A percentile compares a stretch with the other conserved stretches of the same genome.
Conservation (phyloP, 2,888 invertebrate genomes). For the Notocelia uddmanniana region DNA sequence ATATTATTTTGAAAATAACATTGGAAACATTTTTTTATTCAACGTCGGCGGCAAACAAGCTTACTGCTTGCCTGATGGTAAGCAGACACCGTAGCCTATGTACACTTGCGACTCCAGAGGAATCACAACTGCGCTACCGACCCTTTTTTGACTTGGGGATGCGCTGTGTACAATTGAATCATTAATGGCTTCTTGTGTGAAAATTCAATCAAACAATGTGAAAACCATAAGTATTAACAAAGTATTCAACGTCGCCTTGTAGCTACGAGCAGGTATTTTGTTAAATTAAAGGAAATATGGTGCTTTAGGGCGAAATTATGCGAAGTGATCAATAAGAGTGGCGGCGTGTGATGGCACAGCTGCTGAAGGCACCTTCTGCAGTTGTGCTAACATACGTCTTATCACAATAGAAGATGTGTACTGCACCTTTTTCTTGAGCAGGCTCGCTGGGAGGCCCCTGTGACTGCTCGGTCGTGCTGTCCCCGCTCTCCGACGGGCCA, state of each 20-base stretch:
- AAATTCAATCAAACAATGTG: neutral
- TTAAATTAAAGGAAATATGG: neutral
- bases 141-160: too few species aligned
- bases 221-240: conserved; percentile 10
- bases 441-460: conserved; percentile 78
- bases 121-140: too few species aligned
- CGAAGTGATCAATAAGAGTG: neutral
- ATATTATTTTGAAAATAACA: too few species aligned
- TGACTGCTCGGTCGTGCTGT: conserved; percentile 81
- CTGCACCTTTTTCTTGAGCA: conserved; percentile 80
- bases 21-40: too few species aligned
- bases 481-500: conserved; percentile 83
- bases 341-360: conserved; percentile 23
- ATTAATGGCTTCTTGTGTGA: neutral
- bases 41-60: too few species aligned
- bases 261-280: too few species aligned
- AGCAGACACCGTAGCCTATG: too few species aligned
- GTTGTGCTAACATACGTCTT: too few species aligned
- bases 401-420: too few species aligned
- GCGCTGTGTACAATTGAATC: neutral
- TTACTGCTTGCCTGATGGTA: too few species aligned
- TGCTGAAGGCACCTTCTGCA: too few species aligned
- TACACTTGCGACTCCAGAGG: neutral
- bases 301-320: neutral
- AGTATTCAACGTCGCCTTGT: neutral